Evolutionary conservation across 1,140 invertebrate species (phyloP), one percentile per base, ranked within the genome.

Genomic region (Luehdorfia chinensis): DNA sequence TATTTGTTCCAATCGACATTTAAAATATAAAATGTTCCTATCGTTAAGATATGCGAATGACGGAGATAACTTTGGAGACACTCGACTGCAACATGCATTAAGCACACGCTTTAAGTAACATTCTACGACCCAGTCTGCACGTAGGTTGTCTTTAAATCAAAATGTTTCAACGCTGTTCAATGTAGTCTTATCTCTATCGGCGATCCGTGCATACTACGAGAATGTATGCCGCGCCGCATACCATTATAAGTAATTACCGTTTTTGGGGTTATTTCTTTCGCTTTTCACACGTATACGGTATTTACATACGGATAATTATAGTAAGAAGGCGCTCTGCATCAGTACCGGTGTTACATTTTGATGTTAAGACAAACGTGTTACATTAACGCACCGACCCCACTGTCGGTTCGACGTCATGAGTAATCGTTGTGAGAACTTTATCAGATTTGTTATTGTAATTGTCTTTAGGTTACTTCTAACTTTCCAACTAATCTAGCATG

Each of bases 101-200:
- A 85, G 74, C 65, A 85, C 75, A 81, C 77, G 77, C 77, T 83
- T 81, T 63, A 56, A 69, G 59, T 70, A 65, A 76, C 66, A 59
- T 55, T 53, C 57, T n/a, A n/a, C n/a, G n/a, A n/a, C n/a, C n/a
- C n/a, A n/a, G 56, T 50, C 59, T 55, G 61, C 59, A 64, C 59
- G 67, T 68, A 77, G 69, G 74, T 67, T 80, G 81, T 80, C 83
- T 78, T 80, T 75, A 79, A 86, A 86, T 86, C 79, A 80, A 79
- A 86, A 80, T 80, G 74, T 84, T 86, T 84, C 78, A 79, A 84
- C 79, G 75, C 76, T 76, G 53, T 78, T 79, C 75, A 75, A 84
- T 76, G 58, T 71, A 67, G 80, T 81, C 71, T 83, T 72, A 86
- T 86, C 83, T 75, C 34, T 45, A 81, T 79, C 83, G 69, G 52